Conservation (phyloP, 1,140 invertebrate genomes). For the Meloidogyne chitwoodi region DNA sequence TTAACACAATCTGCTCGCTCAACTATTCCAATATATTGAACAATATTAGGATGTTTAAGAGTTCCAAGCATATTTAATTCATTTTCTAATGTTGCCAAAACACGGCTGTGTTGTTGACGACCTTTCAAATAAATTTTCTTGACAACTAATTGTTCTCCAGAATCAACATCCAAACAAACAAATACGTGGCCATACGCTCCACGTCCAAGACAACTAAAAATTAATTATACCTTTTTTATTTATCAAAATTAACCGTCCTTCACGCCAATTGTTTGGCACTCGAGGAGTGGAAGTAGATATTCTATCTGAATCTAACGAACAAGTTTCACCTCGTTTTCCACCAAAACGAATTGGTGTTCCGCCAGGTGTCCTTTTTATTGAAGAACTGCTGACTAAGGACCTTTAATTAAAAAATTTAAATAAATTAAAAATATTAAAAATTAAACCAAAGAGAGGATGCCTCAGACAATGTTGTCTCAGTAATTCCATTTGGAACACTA, state of each 20-base stretch:
- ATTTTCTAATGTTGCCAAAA: slow-evolving; percentile 38
- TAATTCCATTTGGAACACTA: slow-evolving; percentile 3
- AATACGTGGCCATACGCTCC: slow-evolving; percentile 42
- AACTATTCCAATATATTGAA: slow-evolving; percentile 40
- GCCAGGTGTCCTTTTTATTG: slow-evolving; percentile 9
- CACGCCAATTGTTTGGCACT: slow-evolving; percentile 26
- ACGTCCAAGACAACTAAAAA: slow-evolving; percentile 20
- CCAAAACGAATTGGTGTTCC: slow-evolving; percentile 19
- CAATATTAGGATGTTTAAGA: slow-evolving; percentile 36
- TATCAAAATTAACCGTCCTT: slow-evolving; percentile 16
- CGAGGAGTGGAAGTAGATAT: neutral
- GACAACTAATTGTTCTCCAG: slow-evolving; percentile 42
- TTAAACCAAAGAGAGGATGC: slow-evolving; percentile 40
- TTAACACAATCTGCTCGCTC: slow-evolving; percentile 35
- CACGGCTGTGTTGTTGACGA: slow-evolving; percentile 34
- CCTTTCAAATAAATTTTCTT: slow-evolving; percentile 34
- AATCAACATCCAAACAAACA: slow-evolving; percentile 43
- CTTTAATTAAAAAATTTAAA: neutral
- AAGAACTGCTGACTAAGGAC: neutral
- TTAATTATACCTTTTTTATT: neutral
- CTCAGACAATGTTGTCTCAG: slow-evolving; percentile 38
- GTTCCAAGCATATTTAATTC: slow-evolving; percentile 42
- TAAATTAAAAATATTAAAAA: slow-evolving; percentile 4
- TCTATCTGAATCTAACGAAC: neutral
- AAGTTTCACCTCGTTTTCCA: neutral